These are phyloP conservation scores for Temnothorax ravouxi DNA, from an alignment of 2,888 invertebrate genomes.

Conservation along the genomic window DNA sequence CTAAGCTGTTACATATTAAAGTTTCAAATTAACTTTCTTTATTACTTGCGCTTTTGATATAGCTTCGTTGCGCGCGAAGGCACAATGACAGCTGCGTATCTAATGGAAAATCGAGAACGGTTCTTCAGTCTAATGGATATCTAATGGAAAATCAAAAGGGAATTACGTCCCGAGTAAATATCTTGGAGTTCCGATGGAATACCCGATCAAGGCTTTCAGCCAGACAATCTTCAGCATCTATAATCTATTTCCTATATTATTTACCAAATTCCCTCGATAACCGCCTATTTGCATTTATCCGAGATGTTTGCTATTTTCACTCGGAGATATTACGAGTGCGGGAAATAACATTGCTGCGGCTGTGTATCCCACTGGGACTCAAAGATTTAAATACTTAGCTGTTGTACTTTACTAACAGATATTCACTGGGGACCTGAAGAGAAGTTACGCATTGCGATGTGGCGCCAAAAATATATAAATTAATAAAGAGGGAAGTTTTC, in stretches of 20 bases:
- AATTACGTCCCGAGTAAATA: constrained; percentile 23
- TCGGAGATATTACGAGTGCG: constrained; percentile 21
- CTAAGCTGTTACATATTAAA: neutral
- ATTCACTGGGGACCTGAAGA: constrained; percentile 1
- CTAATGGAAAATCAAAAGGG: constrained; percentile 21
- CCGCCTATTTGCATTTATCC: constrained; percentile 12
- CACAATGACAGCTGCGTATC: neutral
- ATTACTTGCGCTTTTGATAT: neutral
- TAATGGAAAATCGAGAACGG: constrained; percentile 27
- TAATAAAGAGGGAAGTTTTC: neutral
- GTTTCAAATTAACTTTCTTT: constrained; percentile 10
- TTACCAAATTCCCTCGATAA: neutral
- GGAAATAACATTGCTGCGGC: neutral
- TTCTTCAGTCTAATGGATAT: constrained; percentile 20
- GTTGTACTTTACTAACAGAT: constrained; percentile 21
- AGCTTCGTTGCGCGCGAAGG: neutral
- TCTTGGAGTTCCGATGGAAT: neutral
- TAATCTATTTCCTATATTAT: constrained; percentile 23
- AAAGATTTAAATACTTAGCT: constrained; percentile 40
- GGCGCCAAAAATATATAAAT: constrained; percentile 17
- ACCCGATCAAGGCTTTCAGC: neutral
- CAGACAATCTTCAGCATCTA: neutral
- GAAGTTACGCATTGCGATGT: neutral
- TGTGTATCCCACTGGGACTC: constrained; percentile 12
- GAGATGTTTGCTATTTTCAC: neutral